Evolutionary conservation across 2,888 invertebrate genomes (phyloP).

Genomic region (Drosophila mulleri): DNA sequence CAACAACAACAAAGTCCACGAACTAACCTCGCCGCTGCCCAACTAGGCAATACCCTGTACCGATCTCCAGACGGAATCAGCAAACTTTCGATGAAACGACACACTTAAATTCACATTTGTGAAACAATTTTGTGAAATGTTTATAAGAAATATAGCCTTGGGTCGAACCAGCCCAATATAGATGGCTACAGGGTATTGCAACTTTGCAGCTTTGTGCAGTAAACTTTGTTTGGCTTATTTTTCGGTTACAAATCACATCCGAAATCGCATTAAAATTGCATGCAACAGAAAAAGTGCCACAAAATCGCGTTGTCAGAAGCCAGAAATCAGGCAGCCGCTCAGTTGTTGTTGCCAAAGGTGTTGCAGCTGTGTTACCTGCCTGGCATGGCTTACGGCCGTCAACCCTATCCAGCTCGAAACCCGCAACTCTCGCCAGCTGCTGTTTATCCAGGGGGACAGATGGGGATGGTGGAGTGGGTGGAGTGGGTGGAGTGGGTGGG

Average conservation of each 20-base stretch:
- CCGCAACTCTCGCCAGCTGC: conserved; percentile 14
- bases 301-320: conserved; percentile 22
- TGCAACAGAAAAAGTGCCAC: conserved; percentile 46
- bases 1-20: conserved; percentile 34
- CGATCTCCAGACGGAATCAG: accelerated
- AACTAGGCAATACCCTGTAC: conserved; percentile 1
- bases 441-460: conserved; percentile 30
- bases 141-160: not conserved
- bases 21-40: not conserved
- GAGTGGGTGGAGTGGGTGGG: not conserved
- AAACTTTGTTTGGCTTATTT: conserved; percentile 75
- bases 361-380: not conserved
- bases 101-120: not conserved
- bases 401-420: not conserved
- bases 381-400: not conserved
- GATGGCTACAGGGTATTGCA: conserved; percentile 12
- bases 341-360: conserved; percentile 17
- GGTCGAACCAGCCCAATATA: not conserved
- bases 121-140: not conserved
- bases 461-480: not conserved
- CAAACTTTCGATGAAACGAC: not conserved
- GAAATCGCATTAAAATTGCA: conserved; percentile 80
- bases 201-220: conserved; percentile 48
- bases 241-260: conserved; percentile 79
- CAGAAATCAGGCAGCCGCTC: conserved; percentile 7